Evolutionary conservation across 2,888 invertebrate species (phyloP), one percentile per base, ranked within the genome.

Genomic region (Drosophila buzzatii): DNA sequence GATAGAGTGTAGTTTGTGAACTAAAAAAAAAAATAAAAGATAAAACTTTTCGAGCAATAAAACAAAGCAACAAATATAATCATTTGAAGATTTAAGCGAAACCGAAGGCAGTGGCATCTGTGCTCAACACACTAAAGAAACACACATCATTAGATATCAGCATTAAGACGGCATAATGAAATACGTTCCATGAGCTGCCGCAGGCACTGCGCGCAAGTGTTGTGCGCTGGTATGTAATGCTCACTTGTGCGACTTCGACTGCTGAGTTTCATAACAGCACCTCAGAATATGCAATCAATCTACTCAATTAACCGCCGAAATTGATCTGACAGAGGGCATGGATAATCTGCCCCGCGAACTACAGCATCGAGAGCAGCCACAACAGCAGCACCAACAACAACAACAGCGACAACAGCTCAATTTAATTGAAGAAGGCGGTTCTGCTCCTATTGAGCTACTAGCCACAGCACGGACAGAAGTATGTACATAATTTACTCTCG

Each of bases 131-230:
- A 67, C 95, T 96, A 53, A 94, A 95, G 90, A 94, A 94, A 59
- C 89, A 90, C 61, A 94, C 94, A 14, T 94, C 94, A 0, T 95
- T 97, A 89, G 96, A 96, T 85, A 93, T 94, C 64, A 94, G 95
- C 31, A 94, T 98, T 23, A 94, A 96, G 52, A 94, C 94, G 62
- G 95, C 96, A 61, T 94, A 98, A 70, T 94, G 96, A 49, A 94
- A 94, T 10, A 95, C 96, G 73, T 93, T 98, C 57, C 96, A 96
- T 2, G 94, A 95, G 74, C 93, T 97, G 59, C 95, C 96, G 0
- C 95, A 95, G 58, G 95, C 97, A 58, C 94, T 95, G 83, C 97
- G 97, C 62, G 96, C 97, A 1, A 98, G 98, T 31, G 97, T 97
- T 33, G 94, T 98, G 59, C 95, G 97, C 76, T 98, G 98, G 98